Evolutionary conservation across 2,888 invertebrate genomes (phyloP), one percentile per base, ranked within the genome.

Genomic region (Brenthis daphne): DNA sequence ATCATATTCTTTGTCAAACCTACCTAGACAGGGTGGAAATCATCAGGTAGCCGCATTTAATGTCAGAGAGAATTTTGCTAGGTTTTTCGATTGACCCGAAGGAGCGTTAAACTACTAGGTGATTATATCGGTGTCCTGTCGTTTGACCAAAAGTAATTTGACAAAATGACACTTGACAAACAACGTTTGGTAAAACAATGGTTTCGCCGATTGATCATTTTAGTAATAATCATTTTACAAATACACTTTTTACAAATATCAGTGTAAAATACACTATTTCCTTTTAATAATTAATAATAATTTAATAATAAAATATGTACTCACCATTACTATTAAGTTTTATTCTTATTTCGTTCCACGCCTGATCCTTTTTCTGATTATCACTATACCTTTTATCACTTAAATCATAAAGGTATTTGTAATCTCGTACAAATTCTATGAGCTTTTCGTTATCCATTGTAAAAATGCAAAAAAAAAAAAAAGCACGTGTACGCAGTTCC

Each of bases 341-440:
- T 58, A 58, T 48, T 58, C 58, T 48, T 58, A 58, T 58, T 58
- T 58, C 58, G 47, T 58, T 58, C 58, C 58, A 58, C 58, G 58
- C 58, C 58, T 58, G 48, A 58, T 58, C 58, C 58, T 58, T 58
- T 58, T 58, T 58, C 58, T 48, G 47, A 58, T 58, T 58, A 48
- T 58, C 58, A 58, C 58, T 58, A 58, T 58, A 58, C 48, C 48
- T 58, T 58, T 58, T 58, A 58, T 58, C 58, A 58, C 48, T 58
- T 58, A 58, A 50, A 48, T 58, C 58, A 58, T 58, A 48, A 48
- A 48, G 58, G 48, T 58, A 48, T 58, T 58, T 58, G 48, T 58
- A 58, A 48, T 58, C 58, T 58, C 58, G 47, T 58, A 58, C 56
- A 56, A 56, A 56, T 56, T 56, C 56, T 56, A 56, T 56, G 56